phyloP scores from a whole-genome alignment of 2,113 vertebrate species.

The Leuciscus idus region DNA sequence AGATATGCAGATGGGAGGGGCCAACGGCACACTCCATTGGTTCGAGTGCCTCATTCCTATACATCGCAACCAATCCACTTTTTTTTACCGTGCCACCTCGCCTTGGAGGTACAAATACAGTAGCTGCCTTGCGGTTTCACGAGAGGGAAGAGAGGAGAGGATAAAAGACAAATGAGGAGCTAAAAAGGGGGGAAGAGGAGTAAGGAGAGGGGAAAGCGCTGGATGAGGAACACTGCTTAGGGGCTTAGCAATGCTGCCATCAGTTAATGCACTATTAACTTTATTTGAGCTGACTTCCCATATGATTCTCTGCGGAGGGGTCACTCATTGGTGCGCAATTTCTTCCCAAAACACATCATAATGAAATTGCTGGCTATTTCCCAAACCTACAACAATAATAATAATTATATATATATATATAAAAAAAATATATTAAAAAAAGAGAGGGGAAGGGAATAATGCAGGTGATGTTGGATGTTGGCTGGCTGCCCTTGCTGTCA shows the following conservation, averaged over 20 bases:
- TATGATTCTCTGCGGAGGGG: slow-evolving; percentile 83
- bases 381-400: slow-evolving; percentile 83
- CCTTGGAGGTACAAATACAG: slow-evolving; percentile 78
- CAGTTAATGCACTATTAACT: slow-evolving; percentile 88
- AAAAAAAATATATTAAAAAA: slow-evolving; percentile 69
- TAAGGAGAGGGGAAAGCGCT: slow-evolving; percentile 62
- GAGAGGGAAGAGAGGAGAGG: slow-evolving; percentile 37
- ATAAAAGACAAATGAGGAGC: slow-evolving; percentile 39
- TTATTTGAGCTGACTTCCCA: slow-evolving; percentile 90
- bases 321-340: slow-evolving; percentile 84
- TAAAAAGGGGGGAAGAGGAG: slow-evolving; percentile 7
- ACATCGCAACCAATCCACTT: slow-evolving; percentile 81
- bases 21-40: slow-evolving; percentile 77
- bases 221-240: slow-evolving; percentile 77
- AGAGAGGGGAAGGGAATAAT: slow-evolving; percentile 73
- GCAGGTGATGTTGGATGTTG: slow-evolving; percentile 84
- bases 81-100: slow-evolving; percentile 18
- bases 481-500: slow-evolving; percentile 83
- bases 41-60: slow-evolving; percentile 74
- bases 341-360: slow-evolving; percentile 83
- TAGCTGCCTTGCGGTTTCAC: slow-evolving; percentile 75
- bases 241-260: slow-evolving; percentile 75
- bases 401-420: slow-evolving; percentile 79
- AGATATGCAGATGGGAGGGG: slow-evolving; percentile 78
- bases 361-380: slow-evolving; percentile 90